phyloP scores from a whole-genome alignment of 30 jellyfish, hydroid and myxozoan genomes.

The Mastigias papua region DNA sequence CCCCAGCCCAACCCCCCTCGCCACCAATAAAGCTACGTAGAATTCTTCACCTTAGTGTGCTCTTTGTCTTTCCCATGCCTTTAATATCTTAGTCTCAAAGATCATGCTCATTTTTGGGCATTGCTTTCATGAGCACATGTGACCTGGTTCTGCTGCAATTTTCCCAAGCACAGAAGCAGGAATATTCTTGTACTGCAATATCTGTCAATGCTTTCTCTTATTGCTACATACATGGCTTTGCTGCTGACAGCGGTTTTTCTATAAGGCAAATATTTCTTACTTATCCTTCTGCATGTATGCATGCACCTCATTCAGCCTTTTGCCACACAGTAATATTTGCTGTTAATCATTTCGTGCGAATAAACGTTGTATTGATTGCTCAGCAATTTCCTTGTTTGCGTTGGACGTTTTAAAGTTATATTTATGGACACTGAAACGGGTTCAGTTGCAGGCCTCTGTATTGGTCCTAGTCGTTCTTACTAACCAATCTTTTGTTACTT shows the following conservation, averaged over 20 bases:
- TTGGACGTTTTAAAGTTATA: not conserved
- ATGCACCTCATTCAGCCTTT: not conserved
- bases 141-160: conserved; percentile 32
- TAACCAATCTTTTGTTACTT: not conserved
- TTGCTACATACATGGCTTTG: not conserved
- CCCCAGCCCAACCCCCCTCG: too few relatives aligned
- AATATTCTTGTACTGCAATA: not conserved
- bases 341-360: not conserved
- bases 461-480: too few relatives aligned
- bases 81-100: too few relatives aligned
- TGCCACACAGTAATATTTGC: not conserved
- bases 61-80: too few relatives aligned
- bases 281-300: not conserved
- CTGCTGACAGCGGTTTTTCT: conserved; percentile 43
- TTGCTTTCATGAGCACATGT: not conserved
- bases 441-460: not conserved
- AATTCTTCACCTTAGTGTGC: too few relatives aligned
- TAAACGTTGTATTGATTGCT: not conserved
- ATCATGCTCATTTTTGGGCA: too few relatives aligned
- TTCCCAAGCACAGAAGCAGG: conserved; percentile 33
- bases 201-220: not conserved
- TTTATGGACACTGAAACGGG: not conserved
- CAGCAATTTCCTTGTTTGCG: conserved; percentile 15
- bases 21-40: too few relatives aligned
- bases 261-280: conserved; percentile 45